Conservation (phyloP, 2,113 vertebrate genomes). For the Puma concolor region DNA sequence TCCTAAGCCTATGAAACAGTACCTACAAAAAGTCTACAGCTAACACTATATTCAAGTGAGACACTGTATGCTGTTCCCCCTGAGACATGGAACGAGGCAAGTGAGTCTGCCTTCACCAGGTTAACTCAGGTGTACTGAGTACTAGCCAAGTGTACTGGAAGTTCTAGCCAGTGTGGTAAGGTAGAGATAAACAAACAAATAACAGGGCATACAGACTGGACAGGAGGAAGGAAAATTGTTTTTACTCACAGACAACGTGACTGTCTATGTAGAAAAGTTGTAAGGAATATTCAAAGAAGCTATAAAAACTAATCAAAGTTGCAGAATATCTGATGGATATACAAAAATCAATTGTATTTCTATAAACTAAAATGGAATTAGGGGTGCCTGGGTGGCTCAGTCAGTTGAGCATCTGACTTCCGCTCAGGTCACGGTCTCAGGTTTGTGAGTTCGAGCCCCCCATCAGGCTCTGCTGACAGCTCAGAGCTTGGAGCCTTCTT, state of each 20-base stretch:
- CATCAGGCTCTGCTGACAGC: too few relatives aligned
- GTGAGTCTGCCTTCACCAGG: not conserved
- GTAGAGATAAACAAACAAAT: not conserved
- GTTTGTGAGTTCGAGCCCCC: too few relatives aligned
- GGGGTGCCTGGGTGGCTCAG: too few relatives aligned
- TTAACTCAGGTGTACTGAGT: not conserved
- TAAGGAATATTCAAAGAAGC: not conserved
- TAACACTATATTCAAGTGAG: not conserved
- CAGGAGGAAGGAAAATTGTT: not conserved
- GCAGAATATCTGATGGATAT: not conserved
- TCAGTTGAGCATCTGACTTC: too few relatives aligned
- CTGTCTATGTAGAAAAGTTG: not conserved
- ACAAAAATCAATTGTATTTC: not conserved
- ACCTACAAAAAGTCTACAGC: not conserved
- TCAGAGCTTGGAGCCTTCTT: too few relatives aligned
- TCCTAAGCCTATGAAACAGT: not conserved
- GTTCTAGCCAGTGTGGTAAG: not conserved
- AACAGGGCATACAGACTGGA: not conserved
- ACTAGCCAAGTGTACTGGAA: too few relatives aligned
- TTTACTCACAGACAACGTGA: not conserved
- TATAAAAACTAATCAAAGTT: not conserved
- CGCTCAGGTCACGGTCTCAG: too few relatives aligned
- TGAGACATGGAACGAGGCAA: not conserved
- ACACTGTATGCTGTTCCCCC: not conserved
- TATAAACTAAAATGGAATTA: not conserved